Base-by-base conservation (phyloP, 1,140 invertebrate species). In the Scaptomyza pallida region DNA sequence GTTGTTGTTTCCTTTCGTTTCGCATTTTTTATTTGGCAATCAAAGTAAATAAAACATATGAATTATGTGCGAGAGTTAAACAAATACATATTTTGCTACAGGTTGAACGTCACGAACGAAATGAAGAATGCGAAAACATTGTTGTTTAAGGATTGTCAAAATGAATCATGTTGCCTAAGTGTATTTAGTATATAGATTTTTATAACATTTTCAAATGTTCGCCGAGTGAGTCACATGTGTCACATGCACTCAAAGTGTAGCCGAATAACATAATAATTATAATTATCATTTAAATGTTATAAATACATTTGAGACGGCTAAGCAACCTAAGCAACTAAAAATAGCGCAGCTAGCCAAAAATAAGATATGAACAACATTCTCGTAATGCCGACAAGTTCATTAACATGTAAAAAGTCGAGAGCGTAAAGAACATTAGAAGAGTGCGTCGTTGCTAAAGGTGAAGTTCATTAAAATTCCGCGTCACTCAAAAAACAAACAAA, bases 401-500 rank as follows among this genome's bases (percentile, higher is more conserved):
- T 86, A 86, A 86, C 81, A 86, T 86, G 81, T 86, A 86, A 86
- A 86, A 86, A 48, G 16, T 71, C 30, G n/a, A 19, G 51, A 21
- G 16, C 9, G 21, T 12, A 10, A n/a, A 48, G 30, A 44, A 43
- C 56, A 40, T 59, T 78, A 62, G 48, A n/a, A 81, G 56, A 69
- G 60, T 65, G 61, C 23, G 23, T 26, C 23, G 62, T 69, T 61
- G 21, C 30, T 52, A 51, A 82, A 86, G 82, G 82, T 86, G 75
- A 86, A 86, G 82, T 82, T 86, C 82, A 86, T 86, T 86, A 65
- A 88, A 86, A 86, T 86, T 82, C 82, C 82, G 67, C 78, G 83
- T 82, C 82, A 75, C 71, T 88, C 74, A 75, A 51, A 81, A 33
- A 26, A 26, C 26, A 47, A 45, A 60, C 56, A 72, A 67, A 55